These are phyloP conservation scores for Neosilurus hyrtlii DNA, from an alignment of 2,797 vertebrate species.

Conservation along the genomic window DNA sequence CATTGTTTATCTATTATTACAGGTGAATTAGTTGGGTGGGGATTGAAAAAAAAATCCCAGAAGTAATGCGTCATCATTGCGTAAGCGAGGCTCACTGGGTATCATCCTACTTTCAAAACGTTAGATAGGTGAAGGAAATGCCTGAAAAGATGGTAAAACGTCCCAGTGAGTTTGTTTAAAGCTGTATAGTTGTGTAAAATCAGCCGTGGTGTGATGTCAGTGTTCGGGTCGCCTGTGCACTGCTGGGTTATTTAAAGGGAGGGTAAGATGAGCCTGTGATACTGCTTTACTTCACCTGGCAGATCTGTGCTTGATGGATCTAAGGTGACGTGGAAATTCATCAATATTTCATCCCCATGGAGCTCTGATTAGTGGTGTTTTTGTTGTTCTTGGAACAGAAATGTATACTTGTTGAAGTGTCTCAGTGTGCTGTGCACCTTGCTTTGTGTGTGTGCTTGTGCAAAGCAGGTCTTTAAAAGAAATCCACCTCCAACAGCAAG, in stretches of 20 bases:
- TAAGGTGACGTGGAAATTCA: slow-evolving; percentile 35
- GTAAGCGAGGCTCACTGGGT: not conserved
- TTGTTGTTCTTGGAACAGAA: not conserved
- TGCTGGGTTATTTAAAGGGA: slow-evolving; percentile 37
- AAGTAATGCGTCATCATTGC: slow-evolving; percentile 5
- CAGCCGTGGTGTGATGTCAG: not conserved
- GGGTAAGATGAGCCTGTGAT: slow-evolving; percentile 30
- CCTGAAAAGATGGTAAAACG: no score
- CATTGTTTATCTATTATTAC: not conserved
- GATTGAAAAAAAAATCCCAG: not conserved
- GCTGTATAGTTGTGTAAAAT: not conserved
- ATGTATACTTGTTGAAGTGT: no score
- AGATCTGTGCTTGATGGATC: not conserved
- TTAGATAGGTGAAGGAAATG: not conserved
- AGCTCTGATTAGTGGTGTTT: slow-evolving; percentile 12
- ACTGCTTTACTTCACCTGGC: not conserved
- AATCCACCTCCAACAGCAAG: not conserved
- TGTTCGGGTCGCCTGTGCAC: not conserved
- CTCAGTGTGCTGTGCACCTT: not conserved
- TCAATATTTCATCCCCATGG: slow-evolving; percentile 37
- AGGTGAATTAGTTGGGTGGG: not conserved
- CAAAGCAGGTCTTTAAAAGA: not conserved
- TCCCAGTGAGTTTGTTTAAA: not conserved
- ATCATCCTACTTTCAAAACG: not conserved
- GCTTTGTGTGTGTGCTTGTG: not conserved